Evolutionary conservation across 2,113 vertebrate genomes (phyloP), one percentile per base, ranked within the genome.

Genomic region (Bufo bufo): DNA sequence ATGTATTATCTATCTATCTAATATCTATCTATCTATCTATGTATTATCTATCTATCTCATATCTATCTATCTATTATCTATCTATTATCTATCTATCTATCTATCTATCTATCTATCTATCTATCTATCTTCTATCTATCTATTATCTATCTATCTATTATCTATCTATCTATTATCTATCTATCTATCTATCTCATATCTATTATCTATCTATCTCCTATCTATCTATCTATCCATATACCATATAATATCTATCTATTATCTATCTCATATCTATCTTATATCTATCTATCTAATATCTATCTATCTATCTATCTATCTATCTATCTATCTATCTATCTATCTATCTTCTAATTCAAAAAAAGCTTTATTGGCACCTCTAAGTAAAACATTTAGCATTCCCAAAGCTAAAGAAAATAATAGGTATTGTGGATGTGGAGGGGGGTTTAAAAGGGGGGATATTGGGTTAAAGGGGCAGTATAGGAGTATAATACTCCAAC

Each of bases 111-210:
- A 56, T 56, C 65, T 33, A 16, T 71, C 16, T 9, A 59, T 20
- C 20, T 63, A 59, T 61, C 10, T 54, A 54, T 54, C 10, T 54
- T 82, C 54, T 43, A 63, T 61, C n/a, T 61, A 47, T 45, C 61
- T 47, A 2, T n/a, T 33, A 65, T 52, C 17, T 56, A 82, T 33
- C 80, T 63, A 77, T 82, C 79, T 88, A 0, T 1, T 33, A 82
- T 59, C 79, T 71, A 71, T 87, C 85, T 87, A 81, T 77, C 85
- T 79, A 79, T 86, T 69, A 52, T 54, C 85, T 77, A 77, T 45
- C 84, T 75, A 20, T 23, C 50, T 63, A 14, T 63, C 58, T 13
- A 11, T 11, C 58, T 59, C n/a, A n/a, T n/a, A n/a, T n/a, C n/a
- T n/a, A 11, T 0, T 63, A 17, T 19, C 6, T 63, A 58, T 58